phyloP scores from a whole-genome alignment of 2,888 invertebrate species.

The Rosalia funebris region DNA sequence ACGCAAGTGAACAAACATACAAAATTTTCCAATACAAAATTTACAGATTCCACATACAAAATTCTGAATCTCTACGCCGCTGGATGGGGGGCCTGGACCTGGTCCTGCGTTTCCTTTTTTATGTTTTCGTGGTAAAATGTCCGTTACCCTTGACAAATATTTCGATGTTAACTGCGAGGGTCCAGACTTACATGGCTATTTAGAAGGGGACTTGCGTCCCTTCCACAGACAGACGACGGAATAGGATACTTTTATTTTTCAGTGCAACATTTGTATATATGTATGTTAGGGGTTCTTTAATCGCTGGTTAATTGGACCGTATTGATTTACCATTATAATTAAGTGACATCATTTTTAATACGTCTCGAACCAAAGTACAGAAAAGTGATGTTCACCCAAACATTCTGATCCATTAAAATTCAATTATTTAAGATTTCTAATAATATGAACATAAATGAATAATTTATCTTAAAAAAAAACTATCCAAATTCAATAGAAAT shows the following conservation, averaged over 20 bases:
- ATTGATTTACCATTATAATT: conserved; percentile 1
- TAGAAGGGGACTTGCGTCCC: conserved; percentile 10
- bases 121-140: conserved; percentile 20
- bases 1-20: too few species aligned
- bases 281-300: conserved; percentile 6
- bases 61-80: background rate
- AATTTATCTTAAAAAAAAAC: too few species aligned
- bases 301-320: conserved; percentile 1
- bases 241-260: conserved; percentile 5
- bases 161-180: conserved; percentile 2
- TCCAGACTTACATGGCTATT: conserved; percentile 4
- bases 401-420: too few species aligned
- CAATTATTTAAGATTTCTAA: too few species aligned
- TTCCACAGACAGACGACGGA: conserved; percentile 1
- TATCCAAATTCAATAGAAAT: too few species aligned
- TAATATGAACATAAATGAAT: too few species aligned
- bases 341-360: too few species aligned
- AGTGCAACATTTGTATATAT: background rate
- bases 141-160: conserved; percentile 8
- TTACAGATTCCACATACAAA: too few species aligned
- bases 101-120: conserved; percentile 7
- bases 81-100: background rate
- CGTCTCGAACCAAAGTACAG: too few species aligned
- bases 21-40: too few species aligned
- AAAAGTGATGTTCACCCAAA: too few species aligned